Evolutionary conservation across 2,888 invertebrate species (phyloP).

Genomic region (Brachyptera risi): DNA sequence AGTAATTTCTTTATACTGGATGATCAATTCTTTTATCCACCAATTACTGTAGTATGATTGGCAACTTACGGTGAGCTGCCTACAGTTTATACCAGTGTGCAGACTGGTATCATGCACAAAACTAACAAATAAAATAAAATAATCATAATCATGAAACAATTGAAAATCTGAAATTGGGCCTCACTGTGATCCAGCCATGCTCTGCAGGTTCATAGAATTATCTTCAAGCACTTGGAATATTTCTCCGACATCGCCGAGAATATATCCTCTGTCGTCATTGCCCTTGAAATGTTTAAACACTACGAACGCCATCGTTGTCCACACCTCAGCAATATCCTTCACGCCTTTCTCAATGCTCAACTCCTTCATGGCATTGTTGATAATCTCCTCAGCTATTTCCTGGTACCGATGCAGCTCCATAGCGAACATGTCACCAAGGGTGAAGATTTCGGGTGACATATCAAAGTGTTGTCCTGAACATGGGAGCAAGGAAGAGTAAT

Average conservation of each 20-base stretch:
- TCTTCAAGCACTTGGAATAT: conserved; percentile 79
- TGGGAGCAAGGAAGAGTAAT: conserved; percentile 37
- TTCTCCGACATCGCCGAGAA: conserved; percentile 80
- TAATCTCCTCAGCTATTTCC: conserved; percentile 80
- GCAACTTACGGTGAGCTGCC: no score
- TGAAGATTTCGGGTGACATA: conserved; percentile 85
- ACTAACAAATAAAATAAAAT: no score
- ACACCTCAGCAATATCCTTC: conserved; percentile 69
- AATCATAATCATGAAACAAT: no score
- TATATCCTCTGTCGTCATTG: conserved; percentile 72
- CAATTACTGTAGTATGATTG: no score
- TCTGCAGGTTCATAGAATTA: conserved; percentile 84
- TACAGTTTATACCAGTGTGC: no score
- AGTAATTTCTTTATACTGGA: no score
- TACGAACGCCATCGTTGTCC: conserved; percentile 55
- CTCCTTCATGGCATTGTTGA: conserved; percentile 86
- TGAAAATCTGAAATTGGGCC: conserved; percentile 38
- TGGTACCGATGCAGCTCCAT: conserved; percentile 87
- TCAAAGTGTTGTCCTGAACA: conserved; percentile 73
- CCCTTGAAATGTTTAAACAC: conserved; percentile 63
- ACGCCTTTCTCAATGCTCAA: conserved; percentile 86
- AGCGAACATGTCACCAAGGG: conserved; percentile 85
- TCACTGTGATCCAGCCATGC: conserved; percentile 82
- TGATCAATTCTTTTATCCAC: no score
- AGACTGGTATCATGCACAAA: no score